phyloP scores from a whole-genome alignment of 2,113 vertebrate genomes.

The Aramus guarauna region DNA sequence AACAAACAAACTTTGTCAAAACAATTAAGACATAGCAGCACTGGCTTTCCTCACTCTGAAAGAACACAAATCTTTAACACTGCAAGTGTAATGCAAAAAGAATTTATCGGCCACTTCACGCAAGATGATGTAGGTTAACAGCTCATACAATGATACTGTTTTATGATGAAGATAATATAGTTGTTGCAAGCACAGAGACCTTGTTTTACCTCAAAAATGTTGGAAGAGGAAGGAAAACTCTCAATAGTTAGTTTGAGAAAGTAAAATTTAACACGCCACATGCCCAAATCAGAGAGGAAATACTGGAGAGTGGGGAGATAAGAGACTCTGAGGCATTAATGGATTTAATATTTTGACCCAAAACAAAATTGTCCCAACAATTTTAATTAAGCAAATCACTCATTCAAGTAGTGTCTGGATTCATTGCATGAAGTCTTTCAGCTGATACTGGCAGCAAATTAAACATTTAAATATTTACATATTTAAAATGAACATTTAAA shows the following conservation, averaged over 20 bases:
- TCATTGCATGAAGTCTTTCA: neutral
- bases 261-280: neutral
- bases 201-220: neutral
- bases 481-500: neutral
- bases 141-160: neutral
- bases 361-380: neutral
- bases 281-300: neutral
- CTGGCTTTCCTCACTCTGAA: neutral
- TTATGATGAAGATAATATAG: neutral
- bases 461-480: neutral
- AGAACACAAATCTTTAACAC: neutral
- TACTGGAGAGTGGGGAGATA: neutral
- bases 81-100: neutral
- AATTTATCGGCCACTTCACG: neutral
- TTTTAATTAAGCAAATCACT: neutral
- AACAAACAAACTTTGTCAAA: neutral
- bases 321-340: neutral
- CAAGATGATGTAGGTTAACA: neutral
- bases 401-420: neutral
- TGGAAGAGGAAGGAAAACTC: neutral
- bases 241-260: neutral
- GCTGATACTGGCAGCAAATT: neutral
- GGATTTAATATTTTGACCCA: neutral
- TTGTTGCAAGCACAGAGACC: neutral
- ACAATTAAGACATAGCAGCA: neutral